Evolutionary conservation across 2,113 vertebrate genomes (phyloP).

Genomic region (Oryzias celebensis): DNA sequence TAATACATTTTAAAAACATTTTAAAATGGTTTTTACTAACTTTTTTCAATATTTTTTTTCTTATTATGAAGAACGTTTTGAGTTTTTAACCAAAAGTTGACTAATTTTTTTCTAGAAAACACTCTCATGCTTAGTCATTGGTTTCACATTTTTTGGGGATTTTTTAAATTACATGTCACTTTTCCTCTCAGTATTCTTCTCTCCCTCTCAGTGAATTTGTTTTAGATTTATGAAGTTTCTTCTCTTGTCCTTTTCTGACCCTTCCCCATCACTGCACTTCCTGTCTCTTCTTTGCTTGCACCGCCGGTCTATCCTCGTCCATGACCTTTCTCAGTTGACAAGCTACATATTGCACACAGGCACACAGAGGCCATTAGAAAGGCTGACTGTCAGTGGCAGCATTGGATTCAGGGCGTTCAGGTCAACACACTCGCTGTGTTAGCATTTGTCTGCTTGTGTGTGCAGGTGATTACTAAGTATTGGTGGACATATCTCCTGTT

Average conservation of each 20-base stretch:
- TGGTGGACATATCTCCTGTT: not conserved
- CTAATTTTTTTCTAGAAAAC: too few relatives aligned
- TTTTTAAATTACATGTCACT: slow-evolving; percentile 30
- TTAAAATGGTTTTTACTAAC: too few relatives aligned
- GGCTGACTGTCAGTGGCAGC: slow-evolving; percentile 39
- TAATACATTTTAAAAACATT: too few relatives aligned
- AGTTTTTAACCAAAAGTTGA: too few relatives aligned
- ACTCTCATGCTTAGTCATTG: slow-evolving; percentile 4
- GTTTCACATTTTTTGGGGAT: slow-evolving; percentile 5
- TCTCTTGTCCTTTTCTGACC: slow-evolving; percentile 22
- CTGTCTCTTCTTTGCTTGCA: slow-evolving; percentile 3
- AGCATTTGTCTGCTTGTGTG: slow-evolving; percentile 22
- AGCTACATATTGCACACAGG: slow-evolving; percentile 36
- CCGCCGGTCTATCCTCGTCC: slow-evolving; percentile 42
- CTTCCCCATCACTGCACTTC: slow-evolving; percentile 23
- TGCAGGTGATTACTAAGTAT: not conserved
- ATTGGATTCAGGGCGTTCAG: slow-evolving; percentile 30
- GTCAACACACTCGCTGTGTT: slow-evolving; percentile 36
- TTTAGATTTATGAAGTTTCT: slow-evolving; percentile 4
- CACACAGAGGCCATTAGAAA: slow-evolving; percentile 58
- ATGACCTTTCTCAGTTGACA: slow-evolving; percentile 34
- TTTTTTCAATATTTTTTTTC: too few relatives aligned
- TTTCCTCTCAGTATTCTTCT: slow-evolving; percentile 15
- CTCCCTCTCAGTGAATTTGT: slow-evolving; percentile 22
- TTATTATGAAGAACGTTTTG: too few relatives aligned